Conservation (phyloP, 2,113 vertebrate genomes). For the Pollimyrus isidori region DNA sequence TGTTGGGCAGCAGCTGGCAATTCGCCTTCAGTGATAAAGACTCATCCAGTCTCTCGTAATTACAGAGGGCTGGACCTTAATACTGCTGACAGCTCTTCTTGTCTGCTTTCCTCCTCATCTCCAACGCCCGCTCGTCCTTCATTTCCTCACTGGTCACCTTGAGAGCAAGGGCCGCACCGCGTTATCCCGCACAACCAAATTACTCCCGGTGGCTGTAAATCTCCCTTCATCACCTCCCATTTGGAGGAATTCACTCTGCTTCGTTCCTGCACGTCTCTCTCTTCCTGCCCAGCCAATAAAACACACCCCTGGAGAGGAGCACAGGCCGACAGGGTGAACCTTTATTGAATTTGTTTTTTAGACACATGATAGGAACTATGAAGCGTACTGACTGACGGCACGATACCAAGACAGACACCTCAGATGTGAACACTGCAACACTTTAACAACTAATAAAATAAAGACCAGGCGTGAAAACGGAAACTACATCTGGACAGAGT, state of each 20-base stretch:
- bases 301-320: neutral
- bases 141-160: neutral
- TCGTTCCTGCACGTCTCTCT: slow-evolving; percentile 3
- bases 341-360: neutral
- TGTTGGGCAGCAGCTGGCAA: neutral
- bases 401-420: neutral
- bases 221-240: slow-evolving; percentile 24
- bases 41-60: neutral
- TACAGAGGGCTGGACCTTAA: neutral
- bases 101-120: neutral
- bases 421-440: neutral
- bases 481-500: neutral
- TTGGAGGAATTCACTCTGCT: slow-evolving; percentile 21
- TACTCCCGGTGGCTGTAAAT: slow-evolving; percentile 8
- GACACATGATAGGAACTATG: neutral
- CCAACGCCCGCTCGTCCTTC: neutral
- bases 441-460: neutral
- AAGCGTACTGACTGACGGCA: neutral
- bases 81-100: neutral
- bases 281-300: slow-evolving; percentile 11
- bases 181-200: slow-evolving; percentile 33
- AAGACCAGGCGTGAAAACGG: neutral
- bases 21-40: neutral
- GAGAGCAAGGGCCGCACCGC: neutral
- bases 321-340: neutral